Evolutionary conservation across 2,113 vertebrate genomes (phyloP).

Genomic region (Pelodiscus sinensis): DNA sequence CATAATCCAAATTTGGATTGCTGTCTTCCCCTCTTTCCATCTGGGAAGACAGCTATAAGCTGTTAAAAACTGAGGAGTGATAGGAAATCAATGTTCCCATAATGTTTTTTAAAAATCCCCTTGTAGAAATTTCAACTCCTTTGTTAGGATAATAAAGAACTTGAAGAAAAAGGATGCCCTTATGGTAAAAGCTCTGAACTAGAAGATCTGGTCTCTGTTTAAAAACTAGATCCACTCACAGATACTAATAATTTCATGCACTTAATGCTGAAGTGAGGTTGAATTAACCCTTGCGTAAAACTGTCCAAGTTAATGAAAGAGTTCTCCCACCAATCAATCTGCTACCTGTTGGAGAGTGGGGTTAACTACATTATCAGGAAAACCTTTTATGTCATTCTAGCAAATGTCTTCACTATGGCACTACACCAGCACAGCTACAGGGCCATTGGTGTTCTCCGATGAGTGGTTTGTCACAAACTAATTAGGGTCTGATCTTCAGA

Average conservation of each 20-base stretch:
- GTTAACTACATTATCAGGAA: not conserved
- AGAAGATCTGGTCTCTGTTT: not conserved
- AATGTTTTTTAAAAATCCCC: not conserved
- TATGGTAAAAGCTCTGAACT: not conserved
- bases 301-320: not conserved
- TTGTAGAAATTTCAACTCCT: not conserved
- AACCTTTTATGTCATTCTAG: not conserved
- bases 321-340: too few relatives aligned
- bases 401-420: not conserved
- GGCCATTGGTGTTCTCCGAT: not conserved
- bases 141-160: not conserved
- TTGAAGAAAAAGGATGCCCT: not conserved
- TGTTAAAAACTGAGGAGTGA: not conserved
- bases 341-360: not conserved
- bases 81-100: not conserved
- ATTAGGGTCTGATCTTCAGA: not conserved
- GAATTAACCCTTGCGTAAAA: too few relatives aligned
- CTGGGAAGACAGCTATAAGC: not conserved
- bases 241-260: too few relatives aligned
- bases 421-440: not conserved
- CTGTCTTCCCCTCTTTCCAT: not conserved
- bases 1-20: not conserved
- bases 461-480: not conserved
- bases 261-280: too few relatives aligned
- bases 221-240: too few relatives aligned